Evolutionary conservation across 2,113 vertebrate genomes (phyloP), one percentile per base, ranked within the genome.

Genomic region (Sturnira hondurensis): DNA sequence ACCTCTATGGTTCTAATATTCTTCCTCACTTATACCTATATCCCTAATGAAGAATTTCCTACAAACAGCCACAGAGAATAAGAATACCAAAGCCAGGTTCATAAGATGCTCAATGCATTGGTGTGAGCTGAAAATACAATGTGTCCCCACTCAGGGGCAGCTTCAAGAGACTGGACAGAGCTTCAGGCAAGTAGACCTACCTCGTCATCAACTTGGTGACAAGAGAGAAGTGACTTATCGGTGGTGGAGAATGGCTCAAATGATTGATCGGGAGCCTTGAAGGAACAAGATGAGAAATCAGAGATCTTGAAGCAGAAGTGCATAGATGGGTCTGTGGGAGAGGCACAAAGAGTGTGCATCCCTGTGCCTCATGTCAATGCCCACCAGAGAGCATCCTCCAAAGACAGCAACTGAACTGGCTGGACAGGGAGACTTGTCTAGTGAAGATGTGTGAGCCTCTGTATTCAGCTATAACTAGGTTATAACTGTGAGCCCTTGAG

Each of bases 311-410:
- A 20, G 56, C 63, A 43, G 28, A 73, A 84, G 45, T 22, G 17
- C 1, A 7, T 5, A 36, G 65, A 9, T 13, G 16, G 41, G 52
- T 38, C n/a, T 58, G 12, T 16, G 56, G 45, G 33, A 71, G 24
- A 58, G 22, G 43, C 31, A 52, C 4, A 9, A 38, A 3, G 6
- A 0, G 0, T 0, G 15, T 52, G 36, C 20, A 4, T 8, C 13
- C 67, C 38, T 7, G 9, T 4, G 17, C 43, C 50, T 50, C 41
- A 0, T 0, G 15, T 43, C 61, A 33, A 24, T 12, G 45, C 22
- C 65, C 67, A 47, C 22, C 61, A 61, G 78, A 70, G 3, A 14
- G n/a, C 71, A 43, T 24, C 58, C 5, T 11, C 43, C 43, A 28
- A 41, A 41, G 67, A 61, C 33, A 50, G 45, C 73, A 56, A 33